These are phyloP conservation scores for Gracilinanus agilis DNA, from an alignment of 2,113 vertebrate genomes.

Conservation along the genomic window DNA sequence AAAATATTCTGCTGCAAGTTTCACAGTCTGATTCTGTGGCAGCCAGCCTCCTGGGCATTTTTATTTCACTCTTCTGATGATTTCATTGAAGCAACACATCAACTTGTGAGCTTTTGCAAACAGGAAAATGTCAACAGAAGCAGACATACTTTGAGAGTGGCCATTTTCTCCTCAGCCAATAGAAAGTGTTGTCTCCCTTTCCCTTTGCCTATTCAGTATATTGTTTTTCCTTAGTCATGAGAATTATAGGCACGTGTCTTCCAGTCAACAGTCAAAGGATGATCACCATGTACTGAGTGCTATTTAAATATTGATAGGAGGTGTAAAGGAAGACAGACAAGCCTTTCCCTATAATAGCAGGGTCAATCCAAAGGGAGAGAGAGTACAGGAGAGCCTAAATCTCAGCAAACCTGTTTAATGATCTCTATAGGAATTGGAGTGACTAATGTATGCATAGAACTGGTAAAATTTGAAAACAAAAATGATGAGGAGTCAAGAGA, in stretches of 20 bases:
- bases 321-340: background rate
- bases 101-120: slow-evolving; percentile 79
- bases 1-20: slow-evolving; percentile 67
- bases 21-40: slow-evolving; percentile 64
- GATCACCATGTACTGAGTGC: background rate
- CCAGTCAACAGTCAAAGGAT: background rate
- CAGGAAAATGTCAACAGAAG: slow-evolving; percentile 79
- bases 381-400: background rate
- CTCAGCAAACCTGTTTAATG: background rate
- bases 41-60: slow-evolving; percentile 72
- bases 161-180: slow-evolving; percentile 52
- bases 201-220: slow-evolving; percentile 28
- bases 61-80: slow-evolving; percentile 74
- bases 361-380: background rate
- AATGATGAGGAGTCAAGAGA: background rate
- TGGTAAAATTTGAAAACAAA: background rate
- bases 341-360: background rate
- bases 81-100: slow-evolving; percentile 79
- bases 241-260: background rate
- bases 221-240: slow-evolving; percentile 16
- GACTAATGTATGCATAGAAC: background rate
- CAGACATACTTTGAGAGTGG: slow-evolving; percentile 50
- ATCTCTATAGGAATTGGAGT: background rate
- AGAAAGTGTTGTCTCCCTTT: background rate
- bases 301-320: background rate